Conservation (phyloP, 2,888 invertebrate genomes). For the Amphipyra tragopoginis region DNA sequence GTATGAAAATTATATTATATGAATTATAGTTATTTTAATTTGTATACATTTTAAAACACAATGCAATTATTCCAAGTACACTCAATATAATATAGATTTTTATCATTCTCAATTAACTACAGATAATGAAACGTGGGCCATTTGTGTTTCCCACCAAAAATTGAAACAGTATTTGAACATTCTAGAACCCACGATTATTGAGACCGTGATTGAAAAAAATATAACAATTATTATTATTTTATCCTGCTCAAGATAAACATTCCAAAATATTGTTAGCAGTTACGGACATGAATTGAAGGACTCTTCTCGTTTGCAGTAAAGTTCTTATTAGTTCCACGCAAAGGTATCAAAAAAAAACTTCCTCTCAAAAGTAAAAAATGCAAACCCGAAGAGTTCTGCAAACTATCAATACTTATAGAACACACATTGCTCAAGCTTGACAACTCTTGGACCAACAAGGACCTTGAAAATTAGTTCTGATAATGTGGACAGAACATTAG, state of each 20-base stretch:
- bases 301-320: slow-evolving; percentile 3
- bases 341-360: neutral
- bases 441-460: slow-evolving; percentile 28
- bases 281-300: slow-evolving; percentile 9
- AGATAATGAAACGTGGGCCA: slow-evolving; percentile 33
- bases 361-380: neutral
- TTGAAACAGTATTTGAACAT: slow-evolving; percentile 29
- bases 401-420: slow-evolving; percentile 20
- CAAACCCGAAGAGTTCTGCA: slow-evolving; percentile 13
- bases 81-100: slow-evolving; percentile 22
- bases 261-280: slow-evolving; percentile 10
- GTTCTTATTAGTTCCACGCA: neutral
- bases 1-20: slow-evolving; percentile 53
- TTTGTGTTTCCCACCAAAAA: slow-evolving; percentile 58
- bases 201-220: slow-evolving; percentile 13
- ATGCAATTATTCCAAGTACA: slow-evolving; percentile 51
- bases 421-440: slow-evolving; percentile 53
- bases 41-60: slow-evolving; percentile 43
- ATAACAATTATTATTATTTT: neutral
- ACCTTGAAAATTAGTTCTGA: slow-evolving; percentile 20
- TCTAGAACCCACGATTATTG: slow-evolving; percentile 20
- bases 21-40: slow-evolving; percentile 37
- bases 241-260: slow-evolving; percentile 36
- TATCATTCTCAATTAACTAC: slow-evolving; percentile 11
- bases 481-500: slow-evolving; percentile 26